Evolutionary conservation across 2,113 vertebrate species (phyloP).

Genomic region (Poecile atricapillus): DNA sequence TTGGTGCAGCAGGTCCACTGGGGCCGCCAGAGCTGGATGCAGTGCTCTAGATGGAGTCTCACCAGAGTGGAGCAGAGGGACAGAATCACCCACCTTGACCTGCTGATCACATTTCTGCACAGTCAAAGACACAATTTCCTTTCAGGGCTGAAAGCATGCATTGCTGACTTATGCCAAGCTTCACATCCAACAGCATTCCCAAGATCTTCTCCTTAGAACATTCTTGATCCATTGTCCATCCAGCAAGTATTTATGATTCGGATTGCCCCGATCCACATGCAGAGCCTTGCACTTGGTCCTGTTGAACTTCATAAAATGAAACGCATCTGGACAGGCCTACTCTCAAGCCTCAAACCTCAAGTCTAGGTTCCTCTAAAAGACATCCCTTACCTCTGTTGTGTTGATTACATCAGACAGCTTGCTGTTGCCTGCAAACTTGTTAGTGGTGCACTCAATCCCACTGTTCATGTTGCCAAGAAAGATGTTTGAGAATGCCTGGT

Average conservation of each 20-base stretch:
- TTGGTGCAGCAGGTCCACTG: background rate
- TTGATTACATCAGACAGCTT: background rate
- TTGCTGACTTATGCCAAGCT: background rate
- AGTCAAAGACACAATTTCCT: background rate
- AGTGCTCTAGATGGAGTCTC: too few species aligned
- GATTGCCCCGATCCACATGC: rapidly evolving
- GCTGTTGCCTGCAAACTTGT: background rate
- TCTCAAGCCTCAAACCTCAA: background rate
- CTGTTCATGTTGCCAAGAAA: background rate
- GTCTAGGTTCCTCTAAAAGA: background rate
- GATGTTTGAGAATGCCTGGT: background rate
- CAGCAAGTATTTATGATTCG: background rate
- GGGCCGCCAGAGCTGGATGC: too few species aligned
- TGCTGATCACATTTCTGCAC: background rate
- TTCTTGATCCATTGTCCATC: background rate
- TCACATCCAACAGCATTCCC: background rate
- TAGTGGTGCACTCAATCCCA: background rate
- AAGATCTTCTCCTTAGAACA: background rate
- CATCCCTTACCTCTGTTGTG: rapidly evolving
- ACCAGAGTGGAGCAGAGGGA: too few species aligned
- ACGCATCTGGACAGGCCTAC: background rate
- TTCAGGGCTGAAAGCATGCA: background rate
- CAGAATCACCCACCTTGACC: too few species aligned
- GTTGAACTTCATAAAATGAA: background rate
- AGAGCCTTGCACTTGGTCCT: background rate